Base-by-base conservation (phyloP, 2,888 invertebrate species). In the Polydrusus cervinus region DNA sequence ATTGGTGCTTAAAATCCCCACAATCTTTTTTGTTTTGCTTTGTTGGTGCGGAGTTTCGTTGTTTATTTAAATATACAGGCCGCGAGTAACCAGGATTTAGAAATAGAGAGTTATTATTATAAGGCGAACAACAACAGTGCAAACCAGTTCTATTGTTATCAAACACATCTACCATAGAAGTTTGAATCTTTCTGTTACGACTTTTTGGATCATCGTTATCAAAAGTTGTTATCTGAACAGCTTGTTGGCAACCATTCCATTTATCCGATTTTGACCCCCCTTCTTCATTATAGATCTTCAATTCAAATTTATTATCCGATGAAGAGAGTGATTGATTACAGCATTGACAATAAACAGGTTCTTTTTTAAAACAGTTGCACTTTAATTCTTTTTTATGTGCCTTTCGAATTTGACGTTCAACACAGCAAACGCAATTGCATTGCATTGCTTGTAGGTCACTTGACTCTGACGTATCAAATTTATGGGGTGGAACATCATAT, bases 161-260 rank as follows among this genome's bases (percentile, higher is more conserved):
- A 16, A 30, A 45, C 10, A 68, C 10, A 51, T 14, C 25, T 2
- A 51, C 10, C 25, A 3, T 16, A 18, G 71, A 71, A 2, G 71
- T 64, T 53, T 71, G 71, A 10, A 64, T 14, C 38, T 30, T 71
- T 53, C 55, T 71, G 40, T 43, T 71, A 55, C 45, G 9, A 10
- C 5, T 3, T 11, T 34, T 25, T 30, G 13, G 25, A 9, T 45
- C 13, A 30, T 62, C 14, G 7, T 53, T 55, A 30, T 55, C 49
- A 40, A 64, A 64, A 43, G 13, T 30, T 2, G 61, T 34, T 62
- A 71, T 14, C 20, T 62, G 38, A 16, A 71, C 20, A 0, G 7
- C 34, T 25, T 71, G 43, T 18, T 69, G 43, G 16, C 51, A 11
- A 30, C 45, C 11, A 10, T 30, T 14, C 20, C 8, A 14, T 47